These are phyloP conservation scores for Deroplatys truncata DNA, from an alignment of 2,888 invertebrate genomes.

Conservation along the genomic window DNA sequence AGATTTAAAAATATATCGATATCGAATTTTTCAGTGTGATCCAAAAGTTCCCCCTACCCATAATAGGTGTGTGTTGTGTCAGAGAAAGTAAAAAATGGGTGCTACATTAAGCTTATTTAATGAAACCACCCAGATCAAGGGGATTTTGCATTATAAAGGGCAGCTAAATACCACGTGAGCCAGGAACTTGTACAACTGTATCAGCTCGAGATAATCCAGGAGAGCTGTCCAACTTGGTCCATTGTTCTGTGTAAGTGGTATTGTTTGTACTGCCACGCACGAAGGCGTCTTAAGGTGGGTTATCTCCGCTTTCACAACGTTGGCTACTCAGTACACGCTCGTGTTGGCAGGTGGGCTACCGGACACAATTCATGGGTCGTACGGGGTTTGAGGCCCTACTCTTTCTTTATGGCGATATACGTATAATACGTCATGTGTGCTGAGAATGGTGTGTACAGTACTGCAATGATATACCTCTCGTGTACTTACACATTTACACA, in stretches of 20 bases:
- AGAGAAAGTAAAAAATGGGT: too few relatives aligned
- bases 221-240: neutral
- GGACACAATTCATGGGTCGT: neutral
- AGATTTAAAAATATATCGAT: too few relatives aligned
- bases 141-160: neutral
- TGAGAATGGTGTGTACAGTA: too few relatives aligned
- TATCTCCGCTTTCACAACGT: neutral
- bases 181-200: neutral
- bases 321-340: neutral
- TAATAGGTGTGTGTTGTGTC: neutral
- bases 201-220: neutral
- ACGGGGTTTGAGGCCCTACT: neutral
- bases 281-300: neutral
- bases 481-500: too few relatives aligned
- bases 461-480: too few relatives aligned
- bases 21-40: too few relatives aligned
- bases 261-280: neutral
- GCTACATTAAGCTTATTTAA: neutral
- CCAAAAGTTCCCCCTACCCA: too few relatives aligned
- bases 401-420: neutral
- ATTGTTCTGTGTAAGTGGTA: neutral
- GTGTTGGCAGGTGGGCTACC: neutral
- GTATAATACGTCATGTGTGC: too few relatives aligned
- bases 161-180: neutral
- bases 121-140: neutral